These are phyloP conservation scores for Andrena hattorfiana DNA, from an alignment of 2,888 invertebrate species.

Conservation along the genomic window DNA sequence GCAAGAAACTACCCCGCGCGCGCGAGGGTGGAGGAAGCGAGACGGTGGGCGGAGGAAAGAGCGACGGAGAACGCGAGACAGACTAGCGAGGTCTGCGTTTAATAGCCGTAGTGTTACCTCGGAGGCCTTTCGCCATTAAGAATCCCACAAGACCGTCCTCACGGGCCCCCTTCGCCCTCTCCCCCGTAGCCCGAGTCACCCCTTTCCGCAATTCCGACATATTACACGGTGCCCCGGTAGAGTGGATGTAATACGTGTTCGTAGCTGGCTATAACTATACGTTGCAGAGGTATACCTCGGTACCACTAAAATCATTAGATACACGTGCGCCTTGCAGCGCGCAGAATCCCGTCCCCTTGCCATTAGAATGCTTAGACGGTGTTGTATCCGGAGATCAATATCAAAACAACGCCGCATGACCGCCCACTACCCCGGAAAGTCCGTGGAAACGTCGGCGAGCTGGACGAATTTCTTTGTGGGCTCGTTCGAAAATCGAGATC, in stretches of 20 bases:
- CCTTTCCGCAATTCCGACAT: conserved; percentile 72
- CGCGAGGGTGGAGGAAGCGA: background rate
- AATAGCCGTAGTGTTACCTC: conserved; percentile 82
- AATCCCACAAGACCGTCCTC: conserved; percentile 82
- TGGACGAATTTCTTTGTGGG: background rate
- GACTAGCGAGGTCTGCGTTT: conserved; percentile 75
- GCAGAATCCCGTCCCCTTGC: conserved; percentile 81
- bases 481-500: background rate
- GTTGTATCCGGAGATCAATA: conserved; percentile 82
- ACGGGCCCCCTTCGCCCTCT: conserved; percentile 52
- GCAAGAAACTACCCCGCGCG: conserved; percentile 14
- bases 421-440: conserved; percentile 60
- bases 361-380: conserved; percentile 81
- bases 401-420: conserved; percentile 77
- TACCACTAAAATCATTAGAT: conserved; percentile 84
- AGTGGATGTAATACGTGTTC: conserved; percentile 75
- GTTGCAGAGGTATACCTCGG: conserved; percentile 74
- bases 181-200: conserved; percentile 52
- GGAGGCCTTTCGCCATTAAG: conserved; percentile 82
- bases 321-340: conserved; percentile 81
- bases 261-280: conserved; percentile 75
- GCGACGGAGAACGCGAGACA: conserved; percentile 50
- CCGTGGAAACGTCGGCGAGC: conserved; percentile 1
- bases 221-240: conserved; percentile 75
- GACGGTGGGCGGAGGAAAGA: background rate